These are phyloP conservation scores for Rhynchomys soricoides DNA, from an alignment of 2,113 vertebrate species.

Conservation along the genomic window DNA sequence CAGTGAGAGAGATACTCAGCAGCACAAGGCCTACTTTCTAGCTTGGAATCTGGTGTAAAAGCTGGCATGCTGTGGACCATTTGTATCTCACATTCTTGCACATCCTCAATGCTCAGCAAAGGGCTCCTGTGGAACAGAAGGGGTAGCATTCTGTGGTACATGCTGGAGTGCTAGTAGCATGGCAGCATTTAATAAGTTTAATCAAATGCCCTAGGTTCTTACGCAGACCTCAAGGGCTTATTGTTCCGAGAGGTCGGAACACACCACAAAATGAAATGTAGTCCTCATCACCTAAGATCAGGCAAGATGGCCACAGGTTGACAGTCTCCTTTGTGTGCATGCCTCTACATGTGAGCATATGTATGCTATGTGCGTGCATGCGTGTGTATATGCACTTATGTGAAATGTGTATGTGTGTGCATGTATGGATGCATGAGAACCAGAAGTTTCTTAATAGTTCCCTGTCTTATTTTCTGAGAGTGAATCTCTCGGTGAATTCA, in stretches of 20 bases:
- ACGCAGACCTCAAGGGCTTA: neutral
- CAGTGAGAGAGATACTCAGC: neutral
- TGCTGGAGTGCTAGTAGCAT: neutral
- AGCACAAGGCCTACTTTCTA: neutral
- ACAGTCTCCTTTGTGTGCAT: neutral
- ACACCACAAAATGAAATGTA: neutral
- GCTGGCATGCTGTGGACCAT: neutral
- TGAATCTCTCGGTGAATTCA: neutral
- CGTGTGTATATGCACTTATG: neutral
- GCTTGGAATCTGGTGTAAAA: slow-evolving; percentile 37
- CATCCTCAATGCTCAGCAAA: neutral
- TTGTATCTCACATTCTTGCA: neutral
- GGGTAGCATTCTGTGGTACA: neutral
- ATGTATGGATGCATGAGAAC: neutral
- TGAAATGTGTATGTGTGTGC: neutral
- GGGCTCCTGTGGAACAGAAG: neutral
- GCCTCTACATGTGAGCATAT: neutral
- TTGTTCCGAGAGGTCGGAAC: slow-evolving; percentile 2
- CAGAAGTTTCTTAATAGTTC: neutral
- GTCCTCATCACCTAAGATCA: neutral
- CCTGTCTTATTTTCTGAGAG: neutral
- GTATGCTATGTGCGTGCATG: neutral
- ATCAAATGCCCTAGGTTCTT: neutral
- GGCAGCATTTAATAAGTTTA: neutral
- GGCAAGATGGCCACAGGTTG: neutral